Conservation (phyloP, 2,113 vertebrate genomes). For the Seriola dumerili region DNA sequence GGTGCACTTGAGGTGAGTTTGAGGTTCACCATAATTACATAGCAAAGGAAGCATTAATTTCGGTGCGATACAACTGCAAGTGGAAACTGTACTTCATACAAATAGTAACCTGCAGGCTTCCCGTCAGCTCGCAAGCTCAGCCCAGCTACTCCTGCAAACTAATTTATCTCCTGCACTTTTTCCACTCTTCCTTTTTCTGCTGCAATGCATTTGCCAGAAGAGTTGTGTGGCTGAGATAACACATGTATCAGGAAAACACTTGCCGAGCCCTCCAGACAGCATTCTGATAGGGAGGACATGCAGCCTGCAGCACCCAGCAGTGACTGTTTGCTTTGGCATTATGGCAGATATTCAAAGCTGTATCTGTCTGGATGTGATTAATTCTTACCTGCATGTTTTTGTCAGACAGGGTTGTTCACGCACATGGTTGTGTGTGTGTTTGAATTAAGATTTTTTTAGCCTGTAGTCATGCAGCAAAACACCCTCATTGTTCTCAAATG, state of each 20-base stretch:
- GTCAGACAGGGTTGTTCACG: background rate
- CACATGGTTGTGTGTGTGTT: background rate
- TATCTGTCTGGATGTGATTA: background rate
- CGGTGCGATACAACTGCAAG: slow-evolving; percentile 20
- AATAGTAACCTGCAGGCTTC: slow-evolving; percentile 38
- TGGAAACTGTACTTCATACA: slow-evolving; percentile 27
- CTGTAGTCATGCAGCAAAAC: slow-evolving; percentile 6
- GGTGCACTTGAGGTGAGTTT: slow-evolving; percentile 18
- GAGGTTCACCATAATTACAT: slow-evolving; percentile 46
- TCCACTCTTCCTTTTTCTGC: slow-evolving; percentile 35
- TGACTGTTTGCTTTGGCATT: slow-evolving; percentile 34
- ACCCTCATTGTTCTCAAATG: slow-evolving; percentile 42
- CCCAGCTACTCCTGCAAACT: slow-evolving; percentile 37
- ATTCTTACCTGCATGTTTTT: background rate
- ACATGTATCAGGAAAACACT: slow-evolving; percentile 56
- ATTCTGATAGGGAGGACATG: slow-evolving; percentile 9
- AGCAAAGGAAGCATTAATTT: background rate
- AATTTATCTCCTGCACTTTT: slow-evolving; percentile 52
- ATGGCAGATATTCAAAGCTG: slow-evolving; percentile 42
- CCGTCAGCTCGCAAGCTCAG: slow-evolving; percentile 14
- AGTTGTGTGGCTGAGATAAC: slow-evolving; percentile 59
- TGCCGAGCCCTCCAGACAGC: slow-evolving; percentile 17
- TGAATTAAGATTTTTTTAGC: background rate
- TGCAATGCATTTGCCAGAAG: slow-evolving; percentile 46
- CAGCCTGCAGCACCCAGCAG: slow-evolving; percentile 19